A percentile compares a stretch with the other conserved stretches of the same genome.
These are phyloP conservation scores for Anolis sagrei DNA, from an alignment of 2,113 vertebrate species.

Conservation along the genomic window DNA sequence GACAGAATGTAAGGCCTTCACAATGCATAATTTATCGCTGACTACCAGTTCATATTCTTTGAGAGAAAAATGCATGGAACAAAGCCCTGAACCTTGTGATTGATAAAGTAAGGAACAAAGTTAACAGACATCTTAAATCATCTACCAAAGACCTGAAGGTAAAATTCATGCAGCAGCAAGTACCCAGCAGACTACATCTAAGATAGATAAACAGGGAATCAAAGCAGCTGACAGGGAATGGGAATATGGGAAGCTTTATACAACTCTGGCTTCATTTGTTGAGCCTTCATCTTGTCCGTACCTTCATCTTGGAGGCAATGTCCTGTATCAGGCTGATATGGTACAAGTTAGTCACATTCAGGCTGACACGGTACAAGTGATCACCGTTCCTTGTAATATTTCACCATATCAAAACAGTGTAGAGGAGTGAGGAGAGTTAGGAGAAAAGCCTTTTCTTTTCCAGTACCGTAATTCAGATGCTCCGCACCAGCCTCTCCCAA, in stretches of 20 bases:
- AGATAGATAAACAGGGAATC: background rate
- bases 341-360: background rate
- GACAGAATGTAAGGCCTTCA: slow-evolving; percentile 42
- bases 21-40: slow-evolving; percentile 39
- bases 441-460: background rate
- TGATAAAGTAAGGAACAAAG: slow-evolving; percentile 35
- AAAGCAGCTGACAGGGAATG: background rate
- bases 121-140: slow-evolving; percentile 49
- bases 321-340: background rate
- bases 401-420: background rate
- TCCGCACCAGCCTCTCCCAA: background rate
- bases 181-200: background rate
- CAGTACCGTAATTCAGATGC: background rate
- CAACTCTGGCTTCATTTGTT: background rate
- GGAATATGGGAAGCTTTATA: background rate
- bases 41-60: slow-evolving; percentile 46
- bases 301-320: background rate
- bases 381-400: background rate
- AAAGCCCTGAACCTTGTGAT: slow-evolving; percentile 37
- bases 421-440: background rate
- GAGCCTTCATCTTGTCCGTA: background rate
- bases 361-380: background rate
- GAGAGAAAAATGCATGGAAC: slow-evolving; percentile 33
- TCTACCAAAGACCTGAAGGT: slow-evolving; percentile 26
- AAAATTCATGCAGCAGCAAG: slow-evolving; percentile 8